Evolutionary conservation across 2,888 invertebrate genomes (phyloP), one percentile per base, ranked within the genome.

Genomic region (Drosophila quinaria): DNA sequence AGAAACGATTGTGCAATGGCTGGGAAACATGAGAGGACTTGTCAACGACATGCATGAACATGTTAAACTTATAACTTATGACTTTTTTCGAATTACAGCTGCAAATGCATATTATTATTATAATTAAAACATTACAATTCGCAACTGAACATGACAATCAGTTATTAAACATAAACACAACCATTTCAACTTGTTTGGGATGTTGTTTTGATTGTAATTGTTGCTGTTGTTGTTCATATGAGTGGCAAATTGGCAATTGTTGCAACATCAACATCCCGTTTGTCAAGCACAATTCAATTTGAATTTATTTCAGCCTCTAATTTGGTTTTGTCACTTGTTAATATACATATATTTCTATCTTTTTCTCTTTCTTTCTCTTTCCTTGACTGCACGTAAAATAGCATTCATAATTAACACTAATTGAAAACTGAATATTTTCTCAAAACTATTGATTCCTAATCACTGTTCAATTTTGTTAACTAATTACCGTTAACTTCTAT

Each of bases 1-100:
- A 50, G 11, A 31, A 19, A 22, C 10, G 39, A 50, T 50, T 59
- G 31, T 41, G 39, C 49, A 50, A 31, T 41, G 9, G 22, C 29
- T 11, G 49, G 17, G 29, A 37, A 10, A 33, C 42, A 33, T 17
- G 31, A 50, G 19, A 15, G 5, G 13, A 37, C 25, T 17, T 17
- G 31, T 19, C 9, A 25, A 6, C 22, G n/a, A 35, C 35, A 58
- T 22, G 46, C 35, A 35, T n/a, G n/a, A 46, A 46, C 56, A 46
- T 25, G 56, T 22, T 15, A 1, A 10, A 17, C 4, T 41, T 17
- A 3, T 10, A 41, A 41, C 41, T 41, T 41, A 11, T 10, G 41
- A 41, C 41, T 41, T 15, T 9, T 3, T 10, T 10, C 17, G 15
- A 9, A 41, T 41, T 4, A 19, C 11, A 11, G 17, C 19, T 19